Conservation (phyloP, 2,888 invertebrate genomes). For the Lasioglossum leucozonium region DNA sequence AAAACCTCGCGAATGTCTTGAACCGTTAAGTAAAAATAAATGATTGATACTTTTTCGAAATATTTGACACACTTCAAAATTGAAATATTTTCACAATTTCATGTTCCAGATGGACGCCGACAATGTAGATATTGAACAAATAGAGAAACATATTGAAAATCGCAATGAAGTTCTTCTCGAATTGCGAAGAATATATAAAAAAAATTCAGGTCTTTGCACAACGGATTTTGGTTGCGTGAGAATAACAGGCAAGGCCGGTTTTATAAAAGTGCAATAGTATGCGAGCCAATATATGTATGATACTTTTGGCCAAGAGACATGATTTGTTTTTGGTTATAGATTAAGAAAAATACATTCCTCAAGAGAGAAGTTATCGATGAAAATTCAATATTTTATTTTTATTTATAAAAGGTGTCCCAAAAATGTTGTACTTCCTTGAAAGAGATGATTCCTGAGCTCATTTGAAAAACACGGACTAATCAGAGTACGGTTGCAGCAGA, state of each 20-base stretch:
- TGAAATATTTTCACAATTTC: not conserved
- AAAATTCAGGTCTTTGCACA: not conserved
- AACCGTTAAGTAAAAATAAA: not conserved
- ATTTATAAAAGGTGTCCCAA: too few species aligned
- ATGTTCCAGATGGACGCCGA: constrained; percentile 12
- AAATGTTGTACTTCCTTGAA: too few species aligned
- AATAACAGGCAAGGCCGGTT: not conserved
- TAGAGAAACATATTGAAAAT: constrained; percentile 14
- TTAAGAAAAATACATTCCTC: not conserved
- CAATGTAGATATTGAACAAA: not conserved
- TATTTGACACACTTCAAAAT: not conserved
- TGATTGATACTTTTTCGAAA: not conserved
- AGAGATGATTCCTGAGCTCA: too few species aligned
- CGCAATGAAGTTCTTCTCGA: constrained; percentile 31
- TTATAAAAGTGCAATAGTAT: not conserved
- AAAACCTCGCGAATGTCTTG: too few species aligned
- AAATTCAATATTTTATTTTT: not conserved
- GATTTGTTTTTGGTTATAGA: not conserved
- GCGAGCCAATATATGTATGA: not conserved
- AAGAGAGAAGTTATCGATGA: not conserved
- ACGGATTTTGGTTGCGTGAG: constrained; percentile 25
- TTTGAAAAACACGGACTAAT: too few species aligned
- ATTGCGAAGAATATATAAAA: constrained; percentile 9
- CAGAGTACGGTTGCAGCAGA: too few species aligned
- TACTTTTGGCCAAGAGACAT: not conserved